A percentile compares a stretch with the other conserved stretches of the same genome.
Conservation (phyloP, 2,888 invertebrate species). For the Heliconius ismenius region DNA sequence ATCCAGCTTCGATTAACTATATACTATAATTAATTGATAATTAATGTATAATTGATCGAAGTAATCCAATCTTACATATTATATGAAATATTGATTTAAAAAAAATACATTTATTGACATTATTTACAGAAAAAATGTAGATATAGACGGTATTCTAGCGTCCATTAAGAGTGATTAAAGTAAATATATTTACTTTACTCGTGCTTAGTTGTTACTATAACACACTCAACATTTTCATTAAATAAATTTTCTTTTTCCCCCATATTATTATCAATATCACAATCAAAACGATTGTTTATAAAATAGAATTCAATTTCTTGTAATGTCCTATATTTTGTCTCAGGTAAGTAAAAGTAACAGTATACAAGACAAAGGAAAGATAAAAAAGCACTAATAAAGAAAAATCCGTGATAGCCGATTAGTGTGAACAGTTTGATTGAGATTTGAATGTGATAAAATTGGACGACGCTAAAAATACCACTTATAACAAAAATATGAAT, state of each 20-base stretch:
- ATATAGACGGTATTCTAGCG: too few relatives aligned
- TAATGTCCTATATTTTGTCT: conserved; percentile 51
- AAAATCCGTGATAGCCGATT: conserved; percentile 51
- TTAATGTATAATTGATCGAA: too few relatives aligned
- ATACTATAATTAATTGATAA: too few relatives aligned
- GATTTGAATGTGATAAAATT: conserved; percentile 45
- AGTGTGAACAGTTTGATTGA: conserved; percentile 40
- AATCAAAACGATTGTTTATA: conserved; percentile 42
- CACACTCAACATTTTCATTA: background rate
- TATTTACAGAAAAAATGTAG: too few relatives aligned
- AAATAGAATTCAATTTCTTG: conserved; percentile 53
- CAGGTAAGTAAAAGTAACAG: conserved; percentile 50
- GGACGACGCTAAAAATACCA: conserved; percentile 40
- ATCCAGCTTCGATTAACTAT: too few relatives aligned
- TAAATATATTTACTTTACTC: too few relatives aligned
- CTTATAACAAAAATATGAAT: conserved; percentile 43
- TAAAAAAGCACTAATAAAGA: conserved; percentile 44
- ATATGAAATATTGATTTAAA: too few relatives aligned
- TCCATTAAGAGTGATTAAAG: too few relatives aligned
- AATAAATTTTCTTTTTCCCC: background rate
- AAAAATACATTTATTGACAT: too few relatives aligned
- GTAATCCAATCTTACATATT: too few relatives aligned
- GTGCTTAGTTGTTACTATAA: too few relatives aligned
- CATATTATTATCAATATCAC: background rate
- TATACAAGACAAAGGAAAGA: conserved; percentile 46